These are phyloP conservation scores for Acheta domesticus DNA, from an alignment of 2,888 invertebrate species.

Conservation along the genomic window DNA sequence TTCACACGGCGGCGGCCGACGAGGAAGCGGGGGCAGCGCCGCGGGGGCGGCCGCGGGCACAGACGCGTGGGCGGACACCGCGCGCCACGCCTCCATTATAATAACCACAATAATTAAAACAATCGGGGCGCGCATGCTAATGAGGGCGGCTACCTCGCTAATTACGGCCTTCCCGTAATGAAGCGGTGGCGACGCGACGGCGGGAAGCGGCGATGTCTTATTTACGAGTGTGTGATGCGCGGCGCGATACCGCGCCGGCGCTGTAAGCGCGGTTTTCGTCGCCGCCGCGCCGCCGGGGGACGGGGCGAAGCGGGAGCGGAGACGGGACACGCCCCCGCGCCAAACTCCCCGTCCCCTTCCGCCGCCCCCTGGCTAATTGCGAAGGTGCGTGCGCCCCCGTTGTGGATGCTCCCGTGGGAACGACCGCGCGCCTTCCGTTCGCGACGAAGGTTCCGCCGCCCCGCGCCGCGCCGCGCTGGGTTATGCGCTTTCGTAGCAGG, in stretches of 20 bases:
- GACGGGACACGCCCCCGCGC: background rate
- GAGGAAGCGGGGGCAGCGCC: background rate
- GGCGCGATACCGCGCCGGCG: background rate
- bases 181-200: background rate
- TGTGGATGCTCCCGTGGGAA: background rate
- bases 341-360: background rate
- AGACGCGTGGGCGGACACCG: background rate
- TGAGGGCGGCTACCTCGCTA: background rate
- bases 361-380: background rate
- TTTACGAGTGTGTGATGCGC: background rate
- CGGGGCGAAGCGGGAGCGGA: background rate
- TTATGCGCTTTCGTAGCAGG: too few relatives aligned
- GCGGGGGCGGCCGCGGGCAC: background rate
- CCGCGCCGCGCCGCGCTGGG: too few relatives aligned
- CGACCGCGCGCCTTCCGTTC: background rate
- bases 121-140: slow-evolving; percentile 18
- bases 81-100: background rate
- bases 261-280: background rate
- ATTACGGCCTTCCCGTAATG: slow-evolving; percentile 2
- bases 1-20: background rate
- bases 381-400: background rate
- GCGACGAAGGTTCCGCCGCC: background rate
- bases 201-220: background rate
- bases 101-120: slow-evolving; percentile 7
- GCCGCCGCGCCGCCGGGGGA: background rate